These are phyloP conservation scores for Pocillopora grandis DNA, from an alignment of 92 coral and sea anemone species.

Conservation along the genomic window DNA sequence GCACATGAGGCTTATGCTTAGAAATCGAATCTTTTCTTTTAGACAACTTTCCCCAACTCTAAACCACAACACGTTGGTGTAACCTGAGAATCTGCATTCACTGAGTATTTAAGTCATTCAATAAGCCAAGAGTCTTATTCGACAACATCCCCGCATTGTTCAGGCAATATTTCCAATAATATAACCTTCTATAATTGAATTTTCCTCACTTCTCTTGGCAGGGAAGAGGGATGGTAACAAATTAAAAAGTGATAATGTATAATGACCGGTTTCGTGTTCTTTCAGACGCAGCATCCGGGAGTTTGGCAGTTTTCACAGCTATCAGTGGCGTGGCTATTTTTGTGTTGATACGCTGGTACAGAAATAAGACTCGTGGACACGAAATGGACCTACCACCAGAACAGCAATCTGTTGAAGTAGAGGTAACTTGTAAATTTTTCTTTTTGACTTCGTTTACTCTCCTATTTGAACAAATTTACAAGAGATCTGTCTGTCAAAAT, in stretches of 20 bases:
- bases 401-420: constrained; percentile 37
- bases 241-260: background rate
- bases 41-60: background rate
- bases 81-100: background rate
- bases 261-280: background rate
- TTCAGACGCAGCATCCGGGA: constrained; percentile 3
- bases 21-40: background rate
- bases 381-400: constrained; percentile 21
- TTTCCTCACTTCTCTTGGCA: background rate
- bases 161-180: background rate
- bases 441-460: background rate
- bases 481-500: background rate
- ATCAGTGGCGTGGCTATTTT: constrained; percentile 12
- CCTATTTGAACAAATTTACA: background rate
- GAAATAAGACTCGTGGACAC: background rate
- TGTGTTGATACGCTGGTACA: constrained; percentile 18
- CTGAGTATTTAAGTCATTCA: background rate
- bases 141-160: background rate
- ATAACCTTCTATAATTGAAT: background rate
- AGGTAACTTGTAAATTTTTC: constrained; percentile 2
- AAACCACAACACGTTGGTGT: background rate
- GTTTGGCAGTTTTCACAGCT: constrained; percentile 5
- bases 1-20: background rate
- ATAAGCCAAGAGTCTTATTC: background rate
- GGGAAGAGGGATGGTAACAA: background rate